Evolutionary conservation across 2,797 vertebrate species (phyloP), one percentile per base, ranked within the genome.

Genomic region (Pterois miles): DNA sequence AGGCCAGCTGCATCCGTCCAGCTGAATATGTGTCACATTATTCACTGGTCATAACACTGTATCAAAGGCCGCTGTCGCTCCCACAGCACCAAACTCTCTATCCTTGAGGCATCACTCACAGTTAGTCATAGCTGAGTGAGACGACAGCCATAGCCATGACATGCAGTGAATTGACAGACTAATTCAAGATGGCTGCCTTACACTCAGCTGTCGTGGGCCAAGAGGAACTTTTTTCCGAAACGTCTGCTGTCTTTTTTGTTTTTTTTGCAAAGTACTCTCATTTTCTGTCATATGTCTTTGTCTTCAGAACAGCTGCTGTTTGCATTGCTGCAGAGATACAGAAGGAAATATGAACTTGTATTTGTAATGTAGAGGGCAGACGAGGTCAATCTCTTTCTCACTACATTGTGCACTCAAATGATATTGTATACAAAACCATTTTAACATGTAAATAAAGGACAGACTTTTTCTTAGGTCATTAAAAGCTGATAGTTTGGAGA

Each of bases 181-280:
- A 72, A 88, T 81, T 82, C 87, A 93, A 91, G 78, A 93, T 92
- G 88, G 86, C 80, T 77, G 80, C 74, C 74, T 29, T 74, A 64
- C 25, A 68, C 57, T 52, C 16, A 22, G 60, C 62, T 9, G 29
- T 65, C 63, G 76, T 48, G 27, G 27, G 16, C 43, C 10, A n/a
- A 68, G 48, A 74, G n/a, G 46, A 48, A n/a, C 46, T 25, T 18
- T 31, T 38, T 53, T 36, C 2, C 1, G 56, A 36, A 40, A 38
- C 23, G 14, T n/a, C 16, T 23, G 31, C 8, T 9, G 9, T 23
- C 10, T 69, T 18, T 67, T 64, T n/a, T 23, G 43, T 76, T 18
- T 60, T 65, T 52, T 34, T 50, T 5, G 34, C 8, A 23, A 14
- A 13, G 1, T 36, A 54, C n/a, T 60, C 52, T 38, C 6, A 6